Base-by-base conservation (phyloP, 2,797 vertebrate species). In the Neosilurus mollespiculum region DNA sequence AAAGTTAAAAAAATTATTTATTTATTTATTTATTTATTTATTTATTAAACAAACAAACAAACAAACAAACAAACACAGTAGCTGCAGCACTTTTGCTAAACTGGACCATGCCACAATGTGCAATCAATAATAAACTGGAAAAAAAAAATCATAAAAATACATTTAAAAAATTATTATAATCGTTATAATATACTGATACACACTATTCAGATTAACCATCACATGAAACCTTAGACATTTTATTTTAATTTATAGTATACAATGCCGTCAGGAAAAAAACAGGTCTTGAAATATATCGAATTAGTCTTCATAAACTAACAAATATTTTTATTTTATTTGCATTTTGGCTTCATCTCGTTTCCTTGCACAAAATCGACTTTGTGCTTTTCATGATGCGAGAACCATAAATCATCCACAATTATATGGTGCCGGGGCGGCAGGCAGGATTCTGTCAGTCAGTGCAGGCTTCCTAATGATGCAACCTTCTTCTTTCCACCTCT, bases 381-480 rank as follows among this genome's bases (percentile, higher is more conserved):
- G 22, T 43, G 75, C 37, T 62, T 12, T 24, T 78, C 14, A 34
- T 16, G 37, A 24, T 65, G 61, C 1, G 15, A 78, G 61, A 30
- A 26, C 43, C 43, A 78, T 30, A 78, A 78, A 65, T 78, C 77
- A 65, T 18, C 61, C 43, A 53, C n/a, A 26, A 53, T 65, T 51
- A 51, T 8, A 51, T 2, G 16, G 54, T 37, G 26, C 26, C 26
- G 16, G 24, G 16, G 54, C 3, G 16, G 54, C 26, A 76, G 20
- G 34, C 75, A 62, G 30, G 30, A 77, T 61, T 43, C 75, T 34
- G 56, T 43, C 20, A 16, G 34, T 62, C 4, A 16, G 34, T 51
- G 16, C 76, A 78, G 76, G 14, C 76, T 78, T 49, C 61, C 78
- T 22, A 54, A 80, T 34, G 78, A 54, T 49, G 20, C 30, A 49